Evolutionary conservation across 2,888 invertebrate species (phyloP).

Genomic region (Lissonota sp.): DNA sequence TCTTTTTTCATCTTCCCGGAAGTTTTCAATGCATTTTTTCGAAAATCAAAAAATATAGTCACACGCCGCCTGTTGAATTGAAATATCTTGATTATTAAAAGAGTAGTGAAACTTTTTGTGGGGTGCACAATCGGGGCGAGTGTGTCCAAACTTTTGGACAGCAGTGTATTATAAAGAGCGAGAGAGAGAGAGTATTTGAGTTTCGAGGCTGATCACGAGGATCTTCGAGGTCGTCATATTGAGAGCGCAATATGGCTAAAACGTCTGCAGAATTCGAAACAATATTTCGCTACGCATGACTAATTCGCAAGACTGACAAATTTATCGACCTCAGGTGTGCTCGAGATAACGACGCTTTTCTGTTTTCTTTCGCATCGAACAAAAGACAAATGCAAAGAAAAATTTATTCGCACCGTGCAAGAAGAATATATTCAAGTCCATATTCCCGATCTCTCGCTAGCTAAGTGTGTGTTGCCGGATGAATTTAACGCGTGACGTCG

Average conservation of each 20-base stretch:
- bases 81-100: too few relatives aligned
- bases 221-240: conserved; percentile 9
- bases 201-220: conserved; percentile 16
- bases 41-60: too few relatives aligned
- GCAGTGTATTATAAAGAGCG: background rate
- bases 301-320: conserved; percentile 9
- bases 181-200: background rate
- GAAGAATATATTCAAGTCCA: background rate
- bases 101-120: too few relatives aligned
- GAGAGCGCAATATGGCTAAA: background rate
- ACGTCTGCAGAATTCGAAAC: conserved; percentile 11
- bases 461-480: background rate
- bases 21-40: too few relatives aligned
- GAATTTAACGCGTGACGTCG: background rate
- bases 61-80: too few relatives aligned
- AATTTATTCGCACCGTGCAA: background rate
- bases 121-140: too few relatives aligned
- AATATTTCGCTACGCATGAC: background rate
- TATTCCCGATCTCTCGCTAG: background rate
- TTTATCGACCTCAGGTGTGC: conserved; percentile 10
- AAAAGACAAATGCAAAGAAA: background rate
- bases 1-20: too few relatives aligned
- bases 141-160: too few relatives aligned
- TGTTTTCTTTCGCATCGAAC: conserved; percentile 3
- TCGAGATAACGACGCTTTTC: background rate